These are phyloP conservation scores for Takifugu bimaculatus DNA, from an alignment of 2,113 vertebrate genomes.

Conservation along the genomic window DNA sequence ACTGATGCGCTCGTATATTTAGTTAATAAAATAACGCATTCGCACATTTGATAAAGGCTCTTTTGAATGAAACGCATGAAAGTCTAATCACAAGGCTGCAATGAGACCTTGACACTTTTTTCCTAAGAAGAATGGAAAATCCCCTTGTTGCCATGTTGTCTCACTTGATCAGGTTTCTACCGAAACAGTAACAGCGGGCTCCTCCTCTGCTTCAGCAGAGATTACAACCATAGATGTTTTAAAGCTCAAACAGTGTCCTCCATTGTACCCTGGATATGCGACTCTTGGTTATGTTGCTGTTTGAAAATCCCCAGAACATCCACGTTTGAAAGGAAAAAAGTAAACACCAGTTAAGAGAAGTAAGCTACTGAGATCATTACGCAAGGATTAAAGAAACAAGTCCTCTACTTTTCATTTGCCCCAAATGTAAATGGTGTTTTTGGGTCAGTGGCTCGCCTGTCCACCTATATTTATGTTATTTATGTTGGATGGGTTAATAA, in stretches of 20 bases:
- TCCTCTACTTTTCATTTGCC: no score
- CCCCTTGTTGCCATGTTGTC: conserved; percentile 29
- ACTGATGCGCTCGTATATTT: not conserved
- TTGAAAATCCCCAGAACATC: conserved; percentile 18
- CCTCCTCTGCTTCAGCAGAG: conserved; percentile 24
- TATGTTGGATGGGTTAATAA: not conserved
- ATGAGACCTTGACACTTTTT: conserved; percentile 2
- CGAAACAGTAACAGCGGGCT: conserved; percentile 10
- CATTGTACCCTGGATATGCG: conserved; percentile 17
- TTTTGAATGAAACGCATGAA: not conserved
- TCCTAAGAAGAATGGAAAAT: conserved; percentile 8
- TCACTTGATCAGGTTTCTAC: conserved; percentile 38
- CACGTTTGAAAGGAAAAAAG: conserved; percentile 11
- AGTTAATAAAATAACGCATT: not conserved
- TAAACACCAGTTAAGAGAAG: conserved; percentile 3
- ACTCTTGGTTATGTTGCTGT: conserved; percentile 17
- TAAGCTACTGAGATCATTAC: not conserved
- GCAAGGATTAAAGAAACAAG: not conserved
- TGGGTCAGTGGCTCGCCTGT: conserved; percentile 9
- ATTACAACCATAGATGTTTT: conserved; percentile 35
- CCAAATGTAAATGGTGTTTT: not conserved
- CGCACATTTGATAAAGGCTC: no score
- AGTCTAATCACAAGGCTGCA: not conserved
- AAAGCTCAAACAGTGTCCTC: not conserved
- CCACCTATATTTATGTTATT: not conserved